Percentiles rank a stretch among this genome's conserved stretches.
phyloP scores from a whole-genome alignment of 2,797 vertebrate species.

The Mormyrops attenuatus region DNA sequence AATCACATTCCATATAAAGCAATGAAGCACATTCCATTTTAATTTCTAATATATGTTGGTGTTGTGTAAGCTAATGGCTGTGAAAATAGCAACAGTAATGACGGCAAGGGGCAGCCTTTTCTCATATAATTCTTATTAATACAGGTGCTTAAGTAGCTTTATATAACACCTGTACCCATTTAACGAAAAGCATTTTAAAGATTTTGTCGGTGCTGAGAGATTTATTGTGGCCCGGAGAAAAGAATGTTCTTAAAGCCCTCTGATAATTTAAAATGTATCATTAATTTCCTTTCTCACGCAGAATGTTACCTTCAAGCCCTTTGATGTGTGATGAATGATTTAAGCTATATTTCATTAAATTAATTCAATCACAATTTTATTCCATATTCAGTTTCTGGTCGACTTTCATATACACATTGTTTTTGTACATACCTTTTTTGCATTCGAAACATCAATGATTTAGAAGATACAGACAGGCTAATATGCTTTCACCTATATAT shows the following conservation, averaged over 20 bases:
- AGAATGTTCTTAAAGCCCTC: background rate
- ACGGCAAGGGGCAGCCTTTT: background rate
- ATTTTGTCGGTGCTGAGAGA: background rate
- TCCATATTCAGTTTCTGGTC: background rate
- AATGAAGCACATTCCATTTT: background rate
- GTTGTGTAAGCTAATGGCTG: background rate
- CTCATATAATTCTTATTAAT: background rate
- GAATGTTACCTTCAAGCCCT: background rate
- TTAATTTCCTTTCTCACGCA: background rate
- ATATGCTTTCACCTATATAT: background rate
- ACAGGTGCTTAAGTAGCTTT: background rate
- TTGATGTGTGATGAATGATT: conserved; percentile 1
- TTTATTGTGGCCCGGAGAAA: background rate
- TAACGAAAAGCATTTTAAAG: background rate
- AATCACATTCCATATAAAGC: background rate
- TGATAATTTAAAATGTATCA: background rate
- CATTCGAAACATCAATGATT: background rate
- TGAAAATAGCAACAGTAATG: conserved; percentile 3
- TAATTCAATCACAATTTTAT: background rate
- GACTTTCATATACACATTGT: background rate
- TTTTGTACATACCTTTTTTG: background rate
- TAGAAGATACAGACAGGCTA: background rate
- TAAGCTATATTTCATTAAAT: background rate
- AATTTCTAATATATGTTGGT: background rate
- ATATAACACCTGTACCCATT: conserved; percentile 6